Base-by-base conservation (phyloP, 2,888 invertebrate genomes). In the Euphydryas editha region DNA sequence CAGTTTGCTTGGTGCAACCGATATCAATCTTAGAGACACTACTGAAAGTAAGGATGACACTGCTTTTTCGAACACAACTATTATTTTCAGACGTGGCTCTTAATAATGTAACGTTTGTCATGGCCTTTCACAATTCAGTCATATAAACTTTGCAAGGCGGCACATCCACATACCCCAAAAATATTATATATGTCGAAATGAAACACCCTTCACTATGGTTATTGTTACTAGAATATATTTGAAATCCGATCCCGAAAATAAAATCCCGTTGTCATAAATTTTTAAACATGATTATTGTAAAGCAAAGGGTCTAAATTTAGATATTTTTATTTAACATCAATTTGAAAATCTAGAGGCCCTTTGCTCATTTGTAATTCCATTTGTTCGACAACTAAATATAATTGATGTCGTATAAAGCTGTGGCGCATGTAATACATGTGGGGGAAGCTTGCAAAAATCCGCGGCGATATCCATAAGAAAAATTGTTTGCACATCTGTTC, bases 401-500 rank as follows among this genome's bases (percentile, higher is more conserved):
- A 75, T 79, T 71, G 73, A 81, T 81, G 78, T 83, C 77, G 72
- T 80, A 76, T 74, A 73, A 73, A 80, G 81, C 80, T 85, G 84
- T 80, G 30, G 76, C 77, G 77, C 76, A 77, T 75, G 74, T 79
- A 81, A 75, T 82, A 77, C 80, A 74, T 81, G 83, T 79, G 80
- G 82, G 84, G 74, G 76, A 77, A 73, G 81, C 78, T 81, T 81
- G 78, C 79, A 79, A 79, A 67, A 44, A 72, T 79, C 81, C 73
- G 77, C 80, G 78, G 76, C 76, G 77, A 75, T 74, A 79, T 74
- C 76, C 78, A 81, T 85, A 83, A 89, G 91, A 89, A 92, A n/a
- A 92, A 91, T 88, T 92, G 92, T 92, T 92, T 92, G 92, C 92
- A 92, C 92, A 91, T 86, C 90, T 92, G 92, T 92, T 89, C 79